Percentiles rank a stretch among this genome's conserved stretches.
phyloP scores from a whole-genome alignment of 2,797 vertebrate species.

The Philypnodon macrostomus region DNA sequence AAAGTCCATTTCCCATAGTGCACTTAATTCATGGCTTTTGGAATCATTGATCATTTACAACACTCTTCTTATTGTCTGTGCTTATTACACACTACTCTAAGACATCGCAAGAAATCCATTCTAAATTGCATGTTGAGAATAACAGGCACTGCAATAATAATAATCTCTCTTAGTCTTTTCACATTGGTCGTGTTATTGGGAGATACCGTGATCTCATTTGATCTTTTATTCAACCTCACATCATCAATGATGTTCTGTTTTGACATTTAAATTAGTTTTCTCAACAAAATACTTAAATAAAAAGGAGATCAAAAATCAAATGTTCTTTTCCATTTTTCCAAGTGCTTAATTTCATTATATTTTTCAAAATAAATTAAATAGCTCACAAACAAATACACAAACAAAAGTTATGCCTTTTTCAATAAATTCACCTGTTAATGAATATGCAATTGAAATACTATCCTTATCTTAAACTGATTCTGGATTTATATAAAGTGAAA shows the following conservation, averaged over 20 bases:
- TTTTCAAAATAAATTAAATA: conserved; percentile 91
- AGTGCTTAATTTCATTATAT: conserved; percentile 84
- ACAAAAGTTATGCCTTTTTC: conserved; percentile 46
- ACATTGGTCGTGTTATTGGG: too few species aligned
- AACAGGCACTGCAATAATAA: background rate
- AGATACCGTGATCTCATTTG: too few species aligned
- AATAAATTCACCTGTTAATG: conserved; percentile 23
- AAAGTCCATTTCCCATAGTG: conserved; percentile 5
- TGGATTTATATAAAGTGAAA: background rate
- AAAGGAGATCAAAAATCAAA: conserved; percentile 34
- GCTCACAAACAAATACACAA: conserved; percentile 51
- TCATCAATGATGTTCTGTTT: too few species aligned
- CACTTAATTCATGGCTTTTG: conserved; percentile 13
- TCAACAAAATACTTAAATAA: conserved; percentile 21
- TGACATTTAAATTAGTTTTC: too few species aligned
- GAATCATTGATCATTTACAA: too few species aligned
- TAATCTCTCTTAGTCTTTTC: too few species aligned
- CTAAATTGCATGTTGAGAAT: conserved; percentile 8
- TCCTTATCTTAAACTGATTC: conserved; percentile 12
- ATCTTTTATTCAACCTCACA: too few species aligned
- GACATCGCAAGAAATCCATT: background rate
- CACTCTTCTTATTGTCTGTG: background rate
- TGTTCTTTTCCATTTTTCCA: conserved; percentile 63
- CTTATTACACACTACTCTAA: conserved; percentile 10
- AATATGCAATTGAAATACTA: conserved; percentile 18